A percentile compares a stretch with the other conserved stretches of the same genome.
phyloP scores from a whole-genome alignment of 2,797 vertebrate species.

The Aphelocoma californica region DNA sequence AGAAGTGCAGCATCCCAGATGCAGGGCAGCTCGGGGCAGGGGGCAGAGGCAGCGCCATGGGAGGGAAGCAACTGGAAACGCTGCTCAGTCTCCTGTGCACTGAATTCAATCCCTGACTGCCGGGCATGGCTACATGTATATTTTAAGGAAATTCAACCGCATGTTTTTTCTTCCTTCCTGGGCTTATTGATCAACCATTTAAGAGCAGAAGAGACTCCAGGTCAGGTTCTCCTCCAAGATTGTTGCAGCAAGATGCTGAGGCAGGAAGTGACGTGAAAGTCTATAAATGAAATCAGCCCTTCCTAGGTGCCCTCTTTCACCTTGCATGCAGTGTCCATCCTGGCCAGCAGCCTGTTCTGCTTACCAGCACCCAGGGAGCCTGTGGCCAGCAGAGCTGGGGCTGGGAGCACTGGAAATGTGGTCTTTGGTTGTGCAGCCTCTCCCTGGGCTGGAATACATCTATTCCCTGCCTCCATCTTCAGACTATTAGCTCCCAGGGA shows the following conservation, averaged over 20 bases:
- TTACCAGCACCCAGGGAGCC: background rate
- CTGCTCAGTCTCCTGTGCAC: background rate
- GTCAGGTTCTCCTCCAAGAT: background rate
- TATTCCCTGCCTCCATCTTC: background rate
- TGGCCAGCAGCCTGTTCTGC: background rate
- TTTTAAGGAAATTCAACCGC: slow-evolving; percentile 15
- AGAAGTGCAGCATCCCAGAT: background rate
- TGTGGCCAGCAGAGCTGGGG: background rate
- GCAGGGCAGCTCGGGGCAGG: background rate
- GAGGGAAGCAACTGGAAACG: background rate
- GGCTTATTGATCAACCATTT: background rate
- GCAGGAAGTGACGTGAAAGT: background rate
- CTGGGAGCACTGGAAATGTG: background rate
- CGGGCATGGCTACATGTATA: background rate
- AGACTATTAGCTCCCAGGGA: background rate
- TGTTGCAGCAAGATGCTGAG: background rate
- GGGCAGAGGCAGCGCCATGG: rapidly evolving
- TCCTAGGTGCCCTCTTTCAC: background rate
- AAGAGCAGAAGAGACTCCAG: background rate
- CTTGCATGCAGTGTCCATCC: background rate
- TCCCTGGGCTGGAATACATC: background rate
- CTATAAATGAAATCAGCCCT: background rate
- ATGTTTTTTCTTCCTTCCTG: background rate
- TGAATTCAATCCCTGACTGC: background rate
- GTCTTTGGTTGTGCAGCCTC: background rate